phyloP scores from a whole-genome alignment of 1,140 invertebrate species.

The Caenorhabditis remanei region DNA sequence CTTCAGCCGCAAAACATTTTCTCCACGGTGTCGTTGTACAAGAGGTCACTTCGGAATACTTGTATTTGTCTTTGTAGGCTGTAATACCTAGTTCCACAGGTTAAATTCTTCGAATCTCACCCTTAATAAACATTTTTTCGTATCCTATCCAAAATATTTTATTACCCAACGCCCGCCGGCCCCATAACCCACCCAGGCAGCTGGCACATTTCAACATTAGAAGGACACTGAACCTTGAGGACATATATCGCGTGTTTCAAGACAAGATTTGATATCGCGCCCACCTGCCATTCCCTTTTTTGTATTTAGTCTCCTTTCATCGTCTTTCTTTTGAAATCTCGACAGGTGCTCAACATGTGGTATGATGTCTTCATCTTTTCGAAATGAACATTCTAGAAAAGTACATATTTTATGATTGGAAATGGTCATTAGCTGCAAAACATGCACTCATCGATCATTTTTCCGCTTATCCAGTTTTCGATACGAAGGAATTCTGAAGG shows the following conservation, averaged over 20 bases:
- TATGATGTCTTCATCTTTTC: neutral
- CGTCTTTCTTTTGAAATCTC: neutral
- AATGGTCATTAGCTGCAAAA: no score
- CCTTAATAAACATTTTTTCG: neutral
- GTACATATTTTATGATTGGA: neutral
- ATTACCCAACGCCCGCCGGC: neutral
- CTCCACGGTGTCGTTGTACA: conserved; percentile 4
- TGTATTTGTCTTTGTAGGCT: no score
- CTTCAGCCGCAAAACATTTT: neutral
- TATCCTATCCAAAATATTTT: neutral
- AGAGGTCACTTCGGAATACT: conserved; percentile 3
- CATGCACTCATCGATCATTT: neutral
- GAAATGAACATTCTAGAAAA: neutral
- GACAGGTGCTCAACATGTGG: conserved; percentile 19
- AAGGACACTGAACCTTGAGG: conserved; percentile 34
- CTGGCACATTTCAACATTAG: conserved; percentile 51
- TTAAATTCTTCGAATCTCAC: neutral
- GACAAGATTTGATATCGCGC: conserved; percentile 36
- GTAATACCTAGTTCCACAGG: no score
- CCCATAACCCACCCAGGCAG: neutral
- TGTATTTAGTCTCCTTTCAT: neutral
- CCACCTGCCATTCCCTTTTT: conserved; percentile 40
- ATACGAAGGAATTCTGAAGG: no score
- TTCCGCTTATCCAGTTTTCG: neutral
- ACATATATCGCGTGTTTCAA: conserved; percentile 50